Percentiles rank a stretch among this genome's conserved stretches.
Evolutionary conservation across 2,797 vertebrate genomes (phyloP).

Genomic region (Chrosomus eos): DNA sequence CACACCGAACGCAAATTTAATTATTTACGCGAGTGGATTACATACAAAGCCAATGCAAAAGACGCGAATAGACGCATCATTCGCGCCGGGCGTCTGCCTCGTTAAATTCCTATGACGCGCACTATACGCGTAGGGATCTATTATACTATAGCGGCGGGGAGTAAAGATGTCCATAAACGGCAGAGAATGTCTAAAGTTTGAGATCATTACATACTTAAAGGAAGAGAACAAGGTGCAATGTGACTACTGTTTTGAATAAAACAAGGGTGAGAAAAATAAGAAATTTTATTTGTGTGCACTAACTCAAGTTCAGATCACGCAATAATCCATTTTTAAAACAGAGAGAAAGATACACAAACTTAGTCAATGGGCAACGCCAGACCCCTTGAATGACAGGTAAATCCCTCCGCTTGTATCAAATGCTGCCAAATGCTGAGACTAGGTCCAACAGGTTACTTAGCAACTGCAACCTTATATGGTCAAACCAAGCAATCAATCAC

Average conservation of each 20-base stretch:
- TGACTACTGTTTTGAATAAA: neutral
- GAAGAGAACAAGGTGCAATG: too few species aligned
- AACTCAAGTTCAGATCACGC: neutral
- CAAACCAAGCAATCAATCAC: constrained; percentile 74
- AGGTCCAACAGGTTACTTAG: constrained; percentile 66
- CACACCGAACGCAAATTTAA: too few species aligned
- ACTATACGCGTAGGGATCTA: too few species aligned
- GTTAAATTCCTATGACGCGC: too few species aligned
- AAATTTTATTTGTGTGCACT: neutral
- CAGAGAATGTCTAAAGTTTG: too few species aligned
- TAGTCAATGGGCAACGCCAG: neutral
- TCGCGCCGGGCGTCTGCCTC: too few species aligned
- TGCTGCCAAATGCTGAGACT: constrained; percentile 63
- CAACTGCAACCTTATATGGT: constrained; percentile 71
- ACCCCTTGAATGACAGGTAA: constrained; percentile 47
- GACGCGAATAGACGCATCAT: too few species aligned
- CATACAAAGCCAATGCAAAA: too few species aligned
- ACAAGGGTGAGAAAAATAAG: neutral
- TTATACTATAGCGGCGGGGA: too few species aligned
- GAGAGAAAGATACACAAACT: neutral
- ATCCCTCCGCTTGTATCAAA: constrained; percentile 51
- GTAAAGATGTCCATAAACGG: too few species aligned
- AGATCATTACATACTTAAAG: too few species aligned
- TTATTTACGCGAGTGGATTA: too few species aligned
- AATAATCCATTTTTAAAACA: neutral